Conservation (phyloP, 2,888 invertebrate species). For the Meghimatium bilineatum region DNA sequence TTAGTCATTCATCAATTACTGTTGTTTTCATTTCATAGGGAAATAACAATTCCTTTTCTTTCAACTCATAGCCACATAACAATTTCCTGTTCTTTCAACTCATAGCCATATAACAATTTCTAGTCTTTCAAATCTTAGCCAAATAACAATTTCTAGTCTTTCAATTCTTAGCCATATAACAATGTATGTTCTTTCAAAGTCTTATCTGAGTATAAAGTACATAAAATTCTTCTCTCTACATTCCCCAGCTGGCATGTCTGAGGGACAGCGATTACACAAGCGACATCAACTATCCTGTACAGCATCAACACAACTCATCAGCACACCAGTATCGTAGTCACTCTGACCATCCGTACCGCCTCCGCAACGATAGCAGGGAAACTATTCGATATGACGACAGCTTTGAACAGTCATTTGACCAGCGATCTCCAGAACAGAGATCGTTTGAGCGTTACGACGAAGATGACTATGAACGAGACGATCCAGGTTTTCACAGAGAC, state of each 20-base stretch:
- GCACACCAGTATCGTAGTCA: conserved; percentile 84
- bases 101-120: no score
- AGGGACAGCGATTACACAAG: conserved; percentile 98
- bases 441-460: conserved; percentile 48
- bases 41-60: no score
- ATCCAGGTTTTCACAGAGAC: conserved; percentile 26
- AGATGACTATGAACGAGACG: conserved; percentile 33
- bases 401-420: conserved; percentile 58
- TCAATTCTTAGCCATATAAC: no score
- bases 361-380: conserved; percentile 80
- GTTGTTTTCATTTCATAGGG: no score
- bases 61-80: no score
- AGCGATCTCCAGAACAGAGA: conserved; percentile 37
- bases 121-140: no score
- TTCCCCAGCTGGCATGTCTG: conserved; percentile 84
- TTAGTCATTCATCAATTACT: no score
- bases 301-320: conserved; percentile 89
- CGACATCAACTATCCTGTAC: conserved; percentile 91
- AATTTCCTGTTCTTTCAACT: no score
- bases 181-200: no score
- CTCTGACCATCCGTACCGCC: conserved; percentile 60
- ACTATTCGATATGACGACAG: conserved; percentile 55
- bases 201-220: not conserved
- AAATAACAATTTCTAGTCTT: no score
- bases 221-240: not conserved